Evolutionary conservation across 2,797 vertebrate genomes (phyloP), one percentile per base, ranked within the genome.

Genomic region (Chaenodraco wilsoni): DNA sequence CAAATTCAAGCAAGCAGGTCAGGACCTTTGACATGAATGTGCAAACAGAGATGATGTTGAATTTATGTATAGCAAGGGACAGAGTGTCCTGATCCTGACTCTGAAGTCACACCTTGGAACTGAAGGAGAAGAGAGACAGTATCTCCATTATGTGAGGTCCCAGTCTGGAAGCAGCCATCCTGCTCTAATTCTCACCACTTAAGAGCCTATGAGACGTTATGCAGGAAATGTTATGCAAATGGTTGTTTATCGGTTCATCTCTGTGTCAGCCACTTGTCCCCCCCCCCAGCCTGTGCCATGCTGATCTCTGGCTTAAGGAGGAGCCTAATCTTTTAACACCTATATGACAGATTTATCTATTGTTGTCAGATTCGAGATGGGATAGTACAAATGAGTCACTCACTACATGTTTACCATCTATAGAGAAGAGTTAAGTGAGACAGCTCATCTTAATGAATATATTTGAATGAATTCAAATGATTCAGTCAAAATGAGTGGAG

Each of bases 321-420:
- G 57, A 33, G 49, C 56, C 33, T 94, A 93, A 94, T 93, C 91
- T 88, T 84, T 92, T 91, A 93, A 92, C 90, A 88, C 85, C 84
- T 91, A 85, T 85, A 69, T 79, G 75, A 56, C 84, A 92, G 89
- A 90, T 85, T 87, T 90, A 51, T 79, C 88, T 69, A 87, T 89
- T 93, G 91, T 92, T 87, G 73, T 82, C 63, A 56, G 65, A 72
- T 87, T 84, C 84, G 41, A 70, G 55, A 15, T 66, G 52, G 13
- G 10, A 52, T 55, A 23, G 63, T 37, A 33, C 72, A 82, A 49
- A 64, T 49, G 23, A 65, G 31, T 55, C 37, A 40, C 54, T 49
- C 51, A 6, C 19, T 41, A 9, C 58, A 52, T 71, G 51, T 65
- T 41, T 14, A 21, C 41, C 56, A 66, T 65, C 57, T 33, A 21